Conservation (phyloP, 2,113 vertebrate genomes). For the Kobus ellipsiprymnus region DNA sequence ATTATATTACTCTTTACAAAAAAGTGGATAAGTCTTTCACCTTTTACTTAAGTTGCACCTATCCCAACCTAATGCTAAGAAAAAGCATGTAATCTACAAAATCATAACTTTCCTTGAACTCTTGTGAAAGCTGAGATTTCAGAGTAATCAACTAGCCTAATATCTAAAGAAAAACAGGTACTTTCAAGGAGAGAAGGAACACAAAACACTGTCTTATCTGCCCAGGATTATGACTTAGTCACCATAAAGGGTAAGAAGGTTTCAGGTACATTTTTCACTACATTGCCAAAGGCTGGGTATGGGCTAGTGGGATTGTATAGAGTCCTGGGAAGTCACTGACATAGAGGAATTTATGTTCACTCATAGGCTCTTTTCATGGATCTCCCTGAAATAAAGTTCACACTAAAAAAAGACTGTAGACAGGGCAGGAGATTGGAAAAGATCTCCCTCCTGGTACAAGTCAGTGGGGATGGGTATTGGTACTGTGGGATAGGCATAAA, state of each 20-base stretch:
- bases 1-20: not conserved
- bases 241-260: not conserved
- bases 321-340: not conserved
- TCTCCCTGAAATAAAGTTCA: not conserved
- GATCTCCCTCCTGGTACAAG: not conserved
- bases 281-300: not conserved
- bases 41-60: not conserved
- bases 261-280: not conserved
- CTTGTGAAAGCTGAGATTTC: not conserved
- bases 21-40: not conserved
- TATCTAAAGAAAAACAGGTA: not conserved
- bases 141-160: not conserved
- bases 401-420: too few species aligned
- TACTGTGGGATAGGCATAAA: not conserved
- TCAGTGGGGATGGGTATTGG: fast-evolving
- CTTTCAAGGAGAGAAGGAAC: not conserved
- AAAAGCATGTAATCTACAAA: not conserved
- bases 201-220: not conserved
- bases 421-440: not conserved
- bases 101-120: not conserved
- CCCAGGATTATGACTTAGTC: not conserved
- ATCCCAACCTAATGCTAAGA: not conserved
- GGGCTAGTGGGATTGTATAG: not conserved
- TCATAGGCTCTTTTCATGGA: not conserved
- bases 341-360: not conserved